These are phyloP conservation scores for Menidia beryllina DNA, from an alignment of 2,113 vertebrate genomes.

Conservation along the genomic window DNA sequence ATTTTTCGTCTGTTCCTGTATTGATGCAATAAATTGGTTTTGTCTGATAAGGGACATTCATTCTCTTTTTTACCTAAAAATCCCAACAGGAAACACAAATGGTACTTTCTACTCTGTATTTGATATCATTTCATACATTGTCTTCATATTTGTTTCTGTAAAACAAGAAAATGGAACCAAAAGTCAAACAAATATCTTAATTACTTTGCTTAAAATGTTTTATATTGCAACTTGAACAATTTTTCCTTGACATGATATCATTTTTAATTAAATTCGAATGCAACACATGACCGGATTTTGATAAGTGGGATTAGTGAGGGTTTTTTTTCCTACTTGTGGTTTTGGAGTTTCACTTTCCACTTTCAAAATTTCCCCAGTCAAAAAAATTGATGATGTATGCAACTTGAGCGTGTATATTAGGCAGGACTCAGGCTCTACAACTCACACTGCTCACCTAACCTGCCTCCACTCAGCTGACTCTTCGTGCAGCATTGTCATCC, in stretches of 20 bases:
- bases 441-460: conserved; percentile 28
- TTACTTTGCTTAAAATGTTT: neutral
- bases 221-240: neutral
- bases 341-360: conserved; percentile 64
- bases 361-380: conserved; percentile 27
- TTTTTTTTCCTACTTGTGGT: conserved; percentile 8
- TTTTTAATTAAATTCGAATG: neutral
- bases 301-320: neutral
- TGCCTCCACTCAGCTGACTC: neutral
- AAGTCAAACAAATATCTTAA: neutral
- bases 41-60: no score
- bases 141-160: neutral
- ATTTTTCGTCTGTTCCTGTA: no score
- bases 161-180: neutral
- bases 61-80: no score
- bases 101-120: neutral
- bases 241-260: neutral
- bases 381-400: conserved; percentile 33
- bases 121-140: neutral
- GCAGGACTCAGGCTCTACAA: neutral
- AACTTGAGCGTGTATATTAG: conserved; percentile 31
- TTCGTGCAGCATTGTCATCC: neutral
- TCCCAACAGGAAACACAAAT: neutral
- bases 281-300: neutral
- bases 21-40: no score